These are phyloP conservation scores for Aphaenogaster rudis DNA, from an alignment of 1,140 invertebrate genomes.

Conservation along the genomic window DNA sequence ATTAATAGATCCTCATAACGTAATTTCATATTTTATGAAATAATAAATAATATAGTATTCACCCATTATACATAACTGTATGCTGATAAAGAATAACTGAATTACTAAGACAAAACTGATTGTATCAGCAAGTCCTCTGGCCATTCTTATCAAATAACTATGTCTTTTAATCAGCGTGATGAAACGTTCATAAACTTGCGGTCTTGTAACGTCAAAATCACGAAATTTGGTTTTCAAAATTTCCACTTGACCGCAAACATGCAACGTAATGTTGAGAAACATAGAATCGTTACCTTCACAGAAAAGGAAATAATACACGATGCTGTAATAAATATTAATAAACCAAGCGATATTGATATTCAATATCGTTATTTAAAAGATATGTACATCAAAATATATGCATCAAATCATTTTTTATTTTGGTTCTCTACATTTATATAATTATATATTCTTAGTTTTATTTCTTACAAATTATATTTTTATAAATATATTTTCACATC, in stretches of 20 bases:
- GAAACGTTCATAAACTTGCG: not conserved
- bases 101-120: conserved; percentile 35
- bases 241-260: conserved; percentile 65
- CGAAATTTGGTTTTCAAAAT: conserved; percentile 42
- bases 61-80: conserved; percentile 60
- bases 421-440: not conserved
- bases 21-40: not conserved
- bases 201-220: not conserved
- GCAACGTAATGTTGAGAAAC: conserved; percentile 56
- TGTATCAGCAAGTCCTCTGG: conserved; percentile 20
- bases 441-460: not conserved
- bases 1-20: not conserved
- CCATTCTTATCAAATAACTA: conserved; percentile 8
- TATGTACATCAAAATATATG: not conserved
- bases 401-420: not conserved
- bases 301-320: not conserved
- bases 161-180: conserved; percentile 28
- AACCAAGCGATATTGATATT: not conserved
- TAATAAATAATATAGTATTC: conserved; percentile 6
- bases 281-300: conserved; percentile 63
- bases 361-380: not conserved
- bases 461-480: not conserved
- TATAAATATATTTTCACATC: not conserved
- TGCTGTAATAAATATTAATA: not conserved
- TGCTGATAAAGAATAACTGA: conserved; percentile 46